A percentile compares a stretch with the other conserved stretches of the same genome.
These are phyloP conservation scores for Staurois parvus DNA, from an alignment of 2,797 vertebrate species.

Conservation along the genomic window DNA sequence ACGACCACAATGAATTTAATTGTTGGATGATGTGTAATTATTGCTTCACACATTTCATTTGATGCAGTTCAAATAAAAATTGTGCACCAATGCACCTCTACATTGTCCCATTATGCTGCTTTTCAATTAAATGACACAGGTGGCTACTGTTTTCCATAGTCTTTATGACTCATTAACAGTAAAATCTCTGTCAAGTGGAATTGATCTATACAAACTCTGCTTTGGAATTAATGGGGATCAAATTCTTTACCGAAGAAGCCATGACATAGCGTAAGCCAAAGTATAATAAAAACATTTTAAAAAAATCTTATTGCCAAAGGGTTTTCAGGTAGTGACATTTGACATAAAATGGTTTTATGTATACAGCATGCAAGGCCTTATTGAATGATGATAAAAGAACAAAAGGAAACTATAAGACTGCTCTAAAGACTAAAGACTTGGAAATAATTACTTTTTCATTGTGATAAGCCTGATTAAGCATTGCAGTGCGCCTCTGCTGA, in stretches of 20 bases:
- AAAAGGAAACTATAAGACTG: too few species aligned
- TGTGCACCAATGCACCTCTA: slow-evolving; percentile 17
- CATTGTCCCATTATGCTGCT: slow-evolving; percentile 6
- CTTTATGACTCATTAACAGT: slow-evolving; percentile 21
- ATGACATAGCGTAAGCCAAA: neutral
- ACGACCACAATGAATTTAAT: slow-evolving; percentile 57
- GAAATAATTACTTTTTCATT: too few species aligned
- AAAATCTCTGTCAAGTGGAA: neutral
- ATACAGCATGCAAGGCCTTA: neutral
- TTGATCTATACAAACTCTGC: neutral
- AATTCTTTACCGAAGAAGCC: neutral
- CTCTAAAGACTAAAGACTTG: too few species aligned
- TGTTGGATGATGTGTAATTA: slow-evolving; percentile 58
- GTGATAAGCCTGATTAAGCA: too few species aligned
- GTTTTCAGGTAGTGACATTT: neutral
- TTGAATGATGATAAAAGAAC: too few species aligned
- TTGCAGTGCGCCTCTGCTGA: too few species aligned
- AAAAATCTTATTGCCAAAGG: too few species aligned
- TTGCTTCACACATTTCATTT: slow-evolving; percentile 52
- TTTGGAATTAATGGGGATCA: neutral
- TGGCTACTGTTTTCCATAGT: slow-evolving; percentile 20
- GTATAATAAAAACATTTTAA: neutral
- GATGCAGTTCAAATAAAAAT: slow-evolving; percentile 46
- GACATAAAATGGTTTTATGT: neutral
- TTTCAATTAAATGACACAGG: slow-evolving; percentile 42